Evolutionary conservation across 2,113 vertebrate genomes (phyloP).

Genomic region (Carassius carassius): DNA sequence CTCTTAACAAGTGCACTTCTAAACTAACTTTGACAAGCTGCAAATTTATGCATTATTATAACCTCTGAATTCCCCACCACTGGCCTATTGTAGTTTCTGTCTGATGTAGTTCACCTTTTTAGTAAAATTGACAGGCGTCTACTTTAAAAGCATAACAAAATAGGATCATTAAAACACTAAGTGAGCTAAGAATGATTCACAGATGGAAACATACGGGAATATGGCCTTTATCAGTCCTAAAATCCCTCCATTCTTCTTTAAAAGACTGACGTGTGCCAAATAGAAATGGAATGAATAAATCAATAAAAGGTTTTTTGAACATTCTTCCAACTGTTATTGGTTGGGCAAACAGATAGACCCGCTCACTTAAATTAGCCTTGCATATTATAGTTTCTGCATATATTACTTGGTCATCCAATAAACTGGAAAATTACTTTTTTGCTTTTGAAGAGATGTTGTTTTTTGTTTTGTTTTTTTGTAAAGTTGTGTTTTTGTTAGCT

Average conservation of each 20-base stretch:
- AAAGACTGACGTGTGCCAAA: not conserved
- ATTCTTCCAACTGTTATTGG: not conserved
- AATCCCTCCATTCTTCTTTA: not conserved
- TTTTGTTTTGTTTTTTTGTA: not conserved
- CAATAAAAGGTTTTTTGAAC: not conserved
- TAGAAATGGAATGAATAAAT: not conserved
- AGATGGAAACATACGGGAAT: constrained; percentile 23
- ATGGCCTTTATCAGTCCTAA: constrained; percentile 8
- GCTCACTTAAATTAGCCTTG: not conserved
- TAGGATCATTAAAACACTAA: constrained; percentile 7
- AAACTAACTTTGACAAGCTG: constrained; percentile 51
- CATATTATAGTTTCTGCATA: not conserved
- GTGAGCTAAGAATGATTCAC: not conserved
- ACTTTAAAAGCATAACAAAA: constrained; percentile 34
- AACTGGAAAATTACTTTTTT: not conserved
- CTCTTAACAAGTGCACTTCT: constrained; percentile 28
- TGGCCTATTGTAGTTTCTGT: constrained; percentile 35
- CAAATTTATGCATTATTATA: constrained; percentile 54
- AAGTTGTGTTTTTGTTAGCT: not conserved
- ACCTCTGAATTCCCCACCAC: constrained; percentile 37
- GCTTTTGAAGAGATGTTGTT: not conserved
- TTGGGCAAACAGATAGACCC: not conserved
- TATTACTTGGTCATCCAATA: not conserved
- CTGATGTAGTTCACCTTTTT: constrained; percentile 47
- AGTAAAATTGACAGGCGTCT: constrained; percentile 33